These are phyloP conservation scores for Oscheius sp. DNA, from an alignment of 2,888 invertebrate genomes.

Conservation along the genomic window DNA sequence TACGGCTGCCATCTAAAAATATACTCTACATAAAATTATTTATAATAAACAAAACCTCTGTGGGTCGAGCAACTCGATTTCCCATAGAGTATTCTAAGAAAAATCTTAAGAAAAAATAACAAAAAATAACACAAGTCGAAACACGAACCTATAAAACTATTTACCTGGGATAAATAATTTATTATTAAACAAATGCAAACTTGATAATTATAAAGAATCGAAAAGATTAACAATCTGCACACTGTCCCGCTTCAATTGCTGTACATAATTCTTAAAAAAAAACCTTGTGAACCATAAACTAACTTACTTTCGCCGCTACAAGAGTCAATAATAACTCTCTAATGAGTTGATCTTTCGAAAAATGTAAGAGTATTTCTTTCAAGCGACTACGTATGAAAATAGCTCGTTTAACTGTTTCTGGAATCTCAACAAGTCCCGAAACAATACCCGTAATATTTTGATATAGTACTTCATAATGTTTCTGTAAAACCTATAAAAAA, in stretches of 20 bases:
- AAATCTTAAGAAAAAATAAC: background rate
- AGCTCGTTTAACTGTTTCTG: background rate
- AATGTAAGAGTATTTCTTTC: background rate
- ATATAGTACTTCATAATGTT: background rate
- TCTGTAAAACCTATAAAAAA: slow-evolving; percentile 8
- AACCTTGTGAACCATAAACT: background rate
- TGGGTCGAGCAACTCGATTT: slow-evolving; percentile 1
- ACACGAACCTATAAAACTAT: background rate
- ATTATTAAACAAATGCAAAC: background rate
- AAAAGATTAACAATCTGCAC: background rate
- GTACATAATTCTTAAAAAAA: background rate
- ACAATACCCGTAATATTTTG: background rate
- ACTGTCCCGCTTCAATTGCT: background rate
- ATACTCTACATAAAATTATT: background rate
- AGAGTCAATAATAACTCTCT: background rate
- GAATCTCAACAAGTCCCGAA: background rate
- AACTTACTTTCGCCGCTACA: background rate
- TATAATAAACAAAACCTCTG: slow-evolving; percentile 2
- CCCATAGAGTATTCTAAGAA: background rate
- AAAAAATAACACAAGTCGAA: background rate
- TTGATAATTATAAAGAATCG: background rate
- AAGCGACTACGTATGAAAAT: slow-evolving; percentile 10
- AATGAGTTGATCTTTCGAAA: background rate
- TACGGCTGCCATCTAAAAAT: slow-evolving; percentile 23
- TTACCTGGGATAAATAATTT: background rate